These are phyloP conservation scores for Parascotia fuliginaria DNA, from an alignment of 2,888 invertebrate genomes.

Conservation along the genomic window DNA sequence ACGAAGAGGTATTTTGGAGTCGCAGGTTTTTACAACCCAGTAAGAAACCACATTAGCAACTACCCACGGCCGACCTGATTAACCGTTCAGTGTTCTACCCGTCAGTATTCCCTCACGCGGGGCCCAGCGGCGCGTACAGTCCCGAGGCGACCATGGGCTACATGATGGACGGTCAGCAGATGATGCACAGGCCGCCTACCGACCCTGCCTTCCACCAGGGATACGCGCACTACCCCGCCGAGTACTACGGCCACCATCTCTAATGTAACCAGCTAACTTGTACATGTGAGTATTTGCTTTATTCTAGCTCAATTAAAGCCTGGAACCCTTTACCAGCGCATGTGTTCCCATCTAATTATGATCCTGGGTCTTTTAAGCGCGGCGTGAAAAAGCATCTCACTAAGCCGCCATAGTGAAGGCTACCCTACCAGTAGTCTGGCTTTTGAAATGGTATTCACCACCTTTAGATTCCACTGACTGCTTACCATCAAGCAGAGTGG, in stretches of 20 bases:
- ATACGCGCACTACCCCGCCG: slow-evolving; percentile 95
- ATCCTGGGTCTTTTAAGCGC: no score
- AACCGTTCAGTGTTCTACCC: slow-evolving; percentile 82
- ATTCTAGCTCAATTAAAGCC: not conserved
- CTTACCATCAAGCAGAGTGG: no score
- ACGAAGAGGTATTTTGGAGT: no score
- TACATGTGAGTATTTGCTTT: slow-evolving; percentile 75
- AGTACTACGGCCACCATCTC: slow-evolving; percentile 98
- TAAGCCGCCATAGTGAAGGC: no score
- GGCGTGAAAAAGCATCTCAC: no score
- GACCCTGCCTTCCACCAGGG: slow-evolving; percentile 97
- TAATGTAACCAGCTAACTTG: slow-evolving; percentile 84
- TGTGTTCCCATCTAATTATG: no score
- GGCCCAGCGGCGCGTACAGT: slow-evolving; percentile 97
- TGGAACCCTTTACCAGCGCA: no score
- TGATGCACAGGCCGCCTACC: slow-evolving; percentile 98
- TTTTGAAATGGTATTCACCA: no score
- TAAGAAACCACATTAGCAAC: slow-evolving; percentile 18
- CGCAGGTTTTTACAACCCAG: not conserved
- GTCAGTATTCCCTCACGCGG: slow-evolving; percentile 96
- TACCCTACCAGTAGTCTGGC: no score
- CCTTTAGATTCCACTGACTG: no score
- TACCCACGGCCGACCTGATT: slow-evolving; percentile 69
- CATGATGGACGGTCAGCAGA: slow-evolving; percentile 99
- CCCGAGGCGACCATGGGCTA: slow-evolving; percentile 98